These are phyloP conservation scores for Gonioctena quinquepunctata DNA, from an alignment of 1,140 invertebrate genomes.

Conservation along the genomic window DNA sequence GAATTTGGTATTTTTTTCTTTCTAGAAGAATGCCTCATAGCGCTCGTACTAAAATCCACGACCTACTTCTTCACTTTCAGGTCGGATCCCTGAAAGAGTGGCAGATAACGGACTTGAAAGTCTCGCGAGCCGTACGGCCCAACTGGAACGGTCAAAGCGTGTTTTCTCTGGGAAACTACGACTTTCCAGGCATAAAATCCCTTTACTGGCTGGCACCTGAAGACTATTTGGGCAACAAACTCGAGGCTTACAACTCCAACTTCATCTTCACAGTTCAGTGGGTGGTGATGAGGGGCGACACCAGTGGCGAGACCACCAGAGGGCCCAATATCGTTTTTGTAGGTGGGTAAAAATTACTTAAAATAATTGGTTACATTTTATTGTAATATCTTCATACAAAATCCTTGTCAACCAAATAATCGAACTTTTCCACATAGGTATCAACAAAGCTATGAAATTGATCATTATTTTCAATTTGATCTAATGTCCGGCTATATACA, in stretches of 20 bases:
- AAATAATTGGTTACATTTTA: too few species aligned
- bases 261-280: constrained; percentile 80
- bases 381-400: too few species aligned
- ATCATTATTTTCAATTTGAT: too few species aligned
- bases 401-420: too few species aligned
- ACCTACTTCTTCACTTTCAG: constrained; percentile 47
- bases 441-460: too few species aligned
- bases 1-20: too few species aligned
- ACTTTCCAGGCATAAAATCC: constrained; percentile 70
- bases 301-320: constrained; percentile 79
- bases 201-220: constrained; percentile 90
- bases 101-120: constrained; percentile 67
- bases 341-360: constrained; percentile 14
- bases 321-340: constrained; percentile 84
- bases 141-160: constrained; percentile 61
- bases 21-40: too few species aligned
- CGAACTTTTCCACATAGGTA: too few species aligned
- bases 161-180: constrained; percentile 66
- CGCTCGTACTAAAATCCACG: too few species aligned
- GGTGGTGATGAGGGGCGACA: constrained; percentile 85
- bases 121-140: constrained; percentile 58
- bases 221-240: constrained; percentile 72
- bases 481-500: too few species aligned
- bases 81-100: constrained; percentile 66
- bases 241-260: constrained; percentile 83